Base-by-base conservation (phyloP, 2,888 invertebrate species). In the Petrolisthes cinctipes region DNA sequence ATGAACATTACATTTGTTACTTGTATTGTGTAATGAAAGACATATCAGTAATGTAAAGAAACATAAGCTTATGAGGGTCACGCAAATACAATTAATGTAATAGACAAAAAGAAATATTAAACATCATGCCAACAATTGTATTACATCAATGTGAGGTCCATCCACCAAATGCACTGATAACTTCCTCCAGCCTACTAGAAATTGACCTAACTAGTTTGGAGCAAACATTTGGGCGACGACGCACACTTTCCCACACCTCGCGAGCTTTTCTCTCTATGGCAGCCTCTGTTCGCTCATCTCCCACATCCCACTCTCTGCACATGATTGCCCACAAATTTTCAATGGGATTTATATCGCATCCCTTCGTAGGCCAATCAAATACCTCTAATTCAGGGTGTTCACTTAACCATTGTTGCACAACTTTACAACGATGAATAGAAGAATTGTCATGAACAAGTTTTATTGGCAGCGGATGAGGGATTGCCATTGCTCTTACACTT, bases 321-420 rank as follows among this genome's bases (percentile, higher is more conserved):
- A 78, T 51, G 54, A 37, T 75, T 17, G 37, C 57, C 76, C 76
- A 84, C 56, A 78, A 20, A 75, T 75, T 17, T 83, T 54, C 54
- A 14, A 20, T 83, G 53, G 73, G 83, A 54, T 83, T 83, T 17
- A 83, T 11, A 57, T 83, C 71, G 53, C 73, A 83, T 53, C 83
- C 53, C 53, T 83, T 71, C 17, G 83, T 53, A 14, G 56, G 73
- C 82, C 66, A 82, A 0, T 66, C 61, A n/a, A 66, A 4, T 23
- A 66, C 82, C 66, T 82, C 82, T 66, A 11, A 73, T 73, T 53
- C 83, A 57, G 83, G 83, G 56, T 83, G 73, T 11, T 82, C 53
- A n/a, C 20, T 61, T 23, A 82, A 66, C 68, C 82, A n/a, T 17
- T 83, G 53, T n/a, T 54, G 37, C 73, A 83, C n/a, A n/a, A 66